These are phyloP conservation scores for Oreortyx pictus DNA, from an alignment of 2,797 vertebrate species.

Conservation along the genomic window DNA sequence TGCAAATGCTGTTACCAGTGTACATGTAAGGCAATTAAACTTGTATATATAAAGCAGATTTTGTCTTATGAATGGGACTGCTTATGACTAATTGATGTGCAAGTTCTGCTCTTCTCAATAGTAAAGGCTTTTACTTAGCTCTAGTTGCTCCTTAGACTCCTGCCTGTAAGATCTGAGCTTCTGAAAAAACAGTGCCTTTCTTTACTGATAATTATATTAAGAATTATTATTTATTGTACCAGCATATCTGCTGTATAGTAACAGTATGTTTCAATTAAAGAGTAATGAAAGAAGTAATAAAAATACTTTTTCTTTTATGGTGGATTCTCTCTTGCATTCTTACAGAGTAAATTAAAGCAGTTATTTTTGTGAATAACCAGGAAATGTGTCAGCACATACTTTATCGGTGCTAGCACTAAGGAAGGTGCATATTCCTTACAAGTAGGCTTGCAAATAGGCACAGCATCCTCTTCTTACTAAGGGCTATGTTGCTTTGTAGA, in stretches of 20 bases:
- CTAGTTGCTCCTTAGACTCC: not conserved
- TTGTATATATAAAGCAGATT: not conserved
- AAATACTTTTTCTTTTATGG: not conserved
- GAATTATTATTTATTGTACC: not conserved
- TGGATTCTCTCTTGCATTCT: constrained; percentile 12
- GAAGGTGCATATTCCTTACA: not conserved
- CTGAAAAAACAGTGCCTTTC: not conserved
- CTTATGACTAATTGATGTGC: not conserved
- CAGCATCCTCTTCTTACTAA: not conserved
- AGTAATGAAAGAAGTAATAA: not conserved
- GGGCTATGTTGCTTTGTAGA: not conserved
- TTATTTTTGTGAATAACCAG: not conserved
- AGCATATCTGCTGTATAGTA: not conserved
- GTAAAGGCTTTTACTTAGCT: not conserved
- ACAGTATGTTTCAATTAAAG: not conserved
- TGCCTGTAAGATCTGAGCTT: not conserved
- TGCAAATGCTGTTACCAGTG: not conserved
- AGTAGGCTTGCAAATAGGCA: not conserved
- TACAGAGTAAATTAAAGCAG: not conserved
- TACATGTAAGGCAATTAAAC: not conserved
- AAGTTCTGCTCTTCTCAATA: not conserved
- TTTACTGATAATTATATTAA: not conserved
- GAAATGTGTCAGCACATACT: not conserved
- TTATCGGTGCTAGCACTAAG: not conserved
- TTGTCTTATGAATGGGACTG: not conserved